These are phyloP conservation scores for Cyprinodon diabolis DNA, from an alignment of 2,797 vertebrate species.

Conservation along the genomic window DNA sequence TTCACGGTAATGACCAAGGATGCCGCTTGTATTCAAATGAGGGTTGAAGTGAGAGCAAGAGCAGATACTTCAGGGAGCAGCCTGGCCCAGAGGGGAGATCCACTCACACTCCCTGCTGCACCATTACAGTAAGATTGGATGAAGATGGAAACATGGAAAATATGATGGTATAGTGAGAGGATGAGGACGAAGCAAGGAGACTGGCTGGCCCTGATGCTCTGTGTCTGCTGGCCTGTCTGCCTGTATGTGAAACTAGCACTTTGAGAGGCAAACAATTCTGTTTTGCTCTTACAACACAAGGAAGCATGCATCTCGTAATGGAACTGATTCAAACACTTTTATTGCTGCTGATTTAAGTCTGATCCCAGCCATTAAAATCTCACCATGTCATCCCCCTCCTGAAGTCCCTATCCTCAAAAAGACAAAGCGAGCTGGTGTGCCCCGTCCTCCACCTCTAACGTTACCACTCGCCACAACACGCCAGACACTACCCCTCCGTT, in stretches of 20 bases:
- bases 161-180: slow-evolving; percentile 70
- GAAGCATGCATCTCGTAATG: neutral
- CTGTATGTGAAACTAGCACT: slow-evolving; percentile 66
- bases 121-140: slow-evolving; percentile 81
- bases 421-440: slow-evolving; percentile 60
- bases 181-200: slow-evolving; percentile 74
- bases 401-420: slow-evolving; percentile 45
- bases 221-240: slow-evolving; percentile 21
- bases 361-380: slow-evolving; percentile 1
- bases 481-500: slow-evolving; percentile 83
- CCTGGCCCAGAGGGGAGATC: slow-evolving; percentile 77
- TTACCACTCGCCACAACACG: slow-evolving; percentile 75
- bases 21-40: slow-evolving; percentile 81
- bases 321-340: slow-evolving; percentile 29
- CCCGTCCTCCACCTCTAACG: slow-evolving; percentile 80
- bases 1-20: slow-evolving; percentile 73
- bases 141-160: slow-evolving; percentile 79
- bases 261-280: slow-evolving; percentile 50
- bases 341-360: slow-evolving; percentile 19
- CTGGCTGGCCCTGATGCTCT: slow-evolving; percentile 55
- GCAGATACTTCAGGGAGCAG: slow-evolving; percentile 77
- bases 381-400: slow-evolving; percentile 16
- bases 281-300: slow-evolving; percentile 62
- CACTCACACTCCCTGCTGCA: slow-evolving; percentile 70
- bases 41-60: slow-evolving; percentile 76